Evolutionary conservation across 2,888 invertebrate genomes (phyloP), one percentile per base, ranked within the genome.

Genomic region (Melanchra persicariae): DNA sequence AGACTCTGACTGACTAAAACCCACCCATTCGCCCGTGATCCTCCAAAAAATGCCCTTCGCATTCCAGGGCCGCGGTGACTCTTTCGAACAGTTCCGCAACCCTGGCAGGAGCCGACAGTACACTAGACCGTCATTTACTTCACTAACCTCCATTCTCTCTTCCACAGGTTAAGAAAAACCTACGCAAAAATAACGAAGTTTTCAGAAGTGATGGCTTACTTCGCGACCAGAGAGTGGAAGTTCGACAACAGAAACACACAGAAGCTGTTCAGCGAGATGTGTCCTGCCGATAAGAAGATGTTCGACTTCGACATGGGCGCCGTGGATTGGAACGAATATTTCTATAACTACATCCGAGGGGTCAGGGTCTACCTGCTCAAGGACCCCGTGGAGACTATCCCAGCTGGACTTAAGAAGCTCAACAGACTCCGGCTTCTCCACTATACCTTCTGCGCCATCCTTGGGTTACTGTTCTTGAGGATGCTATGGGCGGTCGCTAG

Each of bases 171-270:
- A 93, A 96, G 97, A 73, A 97, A 97, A 87, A 96, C 97, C 0
- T 98, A 98, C 91, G 96, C 96, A 79, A 98, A 97, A 90, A 97
- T 98, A 74, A 97, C 97, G 84, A 97, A 97, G 89, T 97, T 98
- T 86, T 96, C 97, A 74, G 96, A 96, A 24, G 97, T 97, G 0
- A 94, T 98, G 59, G 96, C 97, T 0, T 98, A 98, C 89, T 98
- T 98, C 91, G 97, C 97, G 4, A 96, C 96, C 0, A 95, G 97
- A 55, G 96, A 97, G 66, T 98, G 98, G 98, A 96, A 95, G 47
- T 98, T 98, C 84, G 89, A 95, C n/a, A 97, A 97, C 74, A 91
- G 93, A 0, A 97, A 97, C 82, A 93, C 97, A 0, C 94, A 96
- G 51, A 91, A 90, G 0, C 89, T 98, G 0, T 94, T 94, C 87